Evolutionary conservation across 2,888 invertebrate genomes (phyloP).

Genomic region (Nomada fabriciana): DNA sequence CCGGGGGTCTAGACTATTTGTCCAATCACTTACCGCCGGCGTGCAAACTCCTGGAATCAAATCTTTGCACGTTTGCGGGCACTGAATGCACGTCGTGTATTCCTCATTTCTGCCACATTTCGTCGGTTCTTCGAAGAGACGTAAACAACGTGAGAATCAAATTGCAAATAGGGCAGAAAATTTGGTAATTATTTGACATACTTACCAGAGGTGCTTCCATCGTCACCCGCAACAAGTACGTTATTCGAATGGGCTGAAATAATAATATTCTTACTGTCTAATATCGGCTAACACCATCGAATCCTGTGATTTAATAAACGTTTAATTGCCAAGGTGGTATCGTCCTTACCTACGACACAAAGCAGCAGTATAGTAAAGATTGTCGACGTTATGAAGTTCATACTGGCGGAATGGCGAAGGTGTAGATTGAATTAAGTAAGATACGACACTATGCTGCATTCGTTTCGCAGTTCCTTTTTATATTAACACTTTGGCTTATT

Average conservation of each 20-base stretch:
- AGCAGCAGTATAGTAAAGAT: neutral
- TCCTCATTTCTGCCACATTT: constrained; percentile 6
- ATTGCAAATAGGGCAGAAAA: neutral
- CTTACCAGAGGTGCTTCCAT: neutral
- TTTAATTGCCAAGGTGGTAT: no score
- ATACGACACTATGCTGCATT: neutral
- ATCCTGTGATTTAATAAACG: neutral
- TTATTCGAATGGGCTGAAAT: neutral
- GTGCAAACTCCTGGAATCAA: neutral
- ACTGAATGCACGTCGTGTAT: neutral
- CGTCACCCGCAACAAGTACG: neutral
- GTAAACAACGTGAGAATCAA: no score
- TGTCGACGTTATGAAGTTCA: neutral
- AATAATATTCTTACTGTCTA: neutral
- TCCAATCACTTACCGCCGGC: neutral
- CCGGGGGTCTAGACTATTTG: neutral
- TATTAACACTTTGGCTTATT: constrained; percentile 7
- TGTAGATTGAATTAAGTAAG: neutral
- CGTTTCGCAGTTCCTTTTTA: constrained; percentile 8
- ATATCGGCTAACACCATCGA: neutral
- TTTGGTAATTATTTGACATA: neutral
- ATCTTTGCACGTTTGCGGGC: constrained; percentile 2
- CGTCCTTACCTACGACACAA: constrained; percentile 2
- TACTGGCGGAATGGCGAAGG: neutral
- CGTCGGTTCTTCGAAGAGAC: neutral